Percentiles rank a stretch among this genome's conserved stretches.
phyloP scores from a whole-genome alignment of 2,797 vertebrate species.

The Cuculus canorus region DNA sequence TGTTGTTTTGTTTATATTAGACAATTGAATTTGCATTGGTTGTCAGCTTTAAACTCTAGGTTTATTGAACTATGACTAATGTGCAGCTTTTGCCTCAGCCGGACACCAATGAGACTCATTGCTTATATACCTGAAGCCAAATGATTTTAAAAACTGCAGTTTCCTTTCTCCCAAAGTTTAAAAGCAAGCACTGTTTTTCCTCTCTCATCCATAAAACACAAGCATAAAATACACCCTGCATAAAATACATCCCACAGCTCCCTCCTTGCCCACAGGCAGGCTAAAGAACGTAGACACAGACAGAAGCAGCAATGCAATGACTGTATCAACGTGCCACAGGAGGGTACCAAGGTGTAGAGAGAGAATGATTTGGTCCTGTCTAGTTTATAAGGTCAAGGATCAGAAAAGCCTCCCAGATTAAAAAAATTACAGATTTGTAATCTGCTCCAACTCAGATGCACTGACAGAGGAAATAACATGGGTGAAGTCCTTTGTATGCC shows the following conservation, averaged over 20 bases:
- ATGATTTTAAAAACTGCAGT: neutral
- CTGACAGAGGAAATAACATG: neutral
- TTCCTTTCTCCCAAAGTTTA: neutral
- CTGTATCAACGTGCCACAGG: neutral
- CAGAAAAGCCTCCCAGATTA: neutral
- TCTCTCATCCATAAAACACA: neutral
- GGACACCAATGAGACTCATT: neutral
- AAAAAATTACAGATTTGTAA: neutral
- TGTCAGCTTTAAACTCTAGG: neutral
- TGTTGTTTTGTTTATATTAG: neutral
- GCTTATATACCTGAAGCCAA: neutral
- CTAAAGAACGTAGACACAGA: neutral
- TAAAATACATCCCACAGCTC: neutral
- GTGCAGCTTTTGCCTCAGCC: neutral
- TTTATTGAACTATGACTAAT: neutral
- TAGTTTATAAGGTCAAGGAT: neutral
- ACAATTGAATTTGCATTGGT: neutral
- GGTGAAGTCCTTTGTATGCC: neutral
- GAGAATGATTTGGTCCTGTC: neutral
- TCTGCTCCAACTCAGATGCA: neutral
- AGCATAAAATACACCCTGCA: too few relatives aligned
- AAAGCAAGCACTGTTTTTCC: neutral
- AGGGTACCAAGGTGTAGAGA: neutral
- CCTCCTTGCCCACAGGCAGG: neutral
- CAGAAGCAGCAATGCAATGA: neutral